A percentile compares a stretch with the other conserved stretches of the same genome.
These are phyloP conservation scores for Oreochromis tanganicae DNA, from an alignment of 2,113 vertebrate genomes.

Conservation along the genomic window DNA sequence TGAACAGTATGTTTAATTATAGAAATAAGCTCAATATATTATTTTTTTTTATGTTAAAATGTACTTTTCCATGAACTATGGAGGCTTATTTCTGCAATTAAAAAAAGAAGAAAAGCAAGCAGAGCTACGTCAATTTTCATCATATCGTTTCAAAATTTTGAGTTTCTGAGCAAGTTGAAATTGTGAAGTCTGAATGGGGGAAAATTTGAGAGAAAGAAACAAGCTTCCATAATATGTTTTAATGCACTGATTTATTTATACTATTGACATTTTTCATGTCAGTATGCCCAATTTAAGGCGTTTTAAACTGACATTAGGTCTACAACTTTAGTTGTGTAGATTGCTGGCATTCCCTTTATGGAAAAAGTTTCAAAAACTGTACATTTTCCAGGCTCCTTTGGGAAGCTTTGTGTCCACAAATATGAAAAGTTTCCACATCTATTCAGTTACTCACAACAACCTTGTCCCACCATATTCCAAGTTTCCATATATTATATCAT, in stretches of 20 bases:
- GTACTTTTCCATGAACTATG: neutral
- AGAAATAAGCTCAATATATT: neutral
- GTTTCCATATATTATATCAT: neutral
- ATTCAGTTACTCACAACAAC: neutral
- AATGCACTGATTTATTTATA: neutral
- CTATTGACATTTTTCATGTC: neutral
- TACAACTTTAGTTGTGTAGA: neutral
- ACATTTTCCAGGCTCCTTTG: neutral
- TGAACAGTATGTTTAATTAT: neutral
- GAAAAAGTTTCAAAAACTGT: neutral
- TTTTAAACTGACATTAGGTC: neutral
- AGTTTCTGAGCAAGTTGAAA: neutral
- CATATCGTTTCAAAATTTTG: fast-evolving
- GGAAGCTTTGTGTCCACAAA: neutral
- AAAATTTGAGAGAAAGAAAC: neutral
- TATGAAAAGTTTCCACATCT: neutral
- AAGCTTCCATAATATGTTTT: neutral
- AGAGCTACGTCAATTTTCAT: neutral
- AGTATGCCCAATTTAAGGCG: neutral
- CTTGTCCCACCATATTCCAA: neutral
- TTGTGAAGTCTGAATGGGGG: neutral
- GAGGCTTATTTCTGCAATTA: neutral
- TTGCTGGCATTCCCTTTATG: neutral
- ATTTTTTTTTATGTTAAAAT: neutral
- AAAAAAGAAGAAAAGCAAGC: neutral